Evolutionary conservation across 2,888 invertebrate species (phyloP).

Genomic region (Argyresthia albistria): DNA sequence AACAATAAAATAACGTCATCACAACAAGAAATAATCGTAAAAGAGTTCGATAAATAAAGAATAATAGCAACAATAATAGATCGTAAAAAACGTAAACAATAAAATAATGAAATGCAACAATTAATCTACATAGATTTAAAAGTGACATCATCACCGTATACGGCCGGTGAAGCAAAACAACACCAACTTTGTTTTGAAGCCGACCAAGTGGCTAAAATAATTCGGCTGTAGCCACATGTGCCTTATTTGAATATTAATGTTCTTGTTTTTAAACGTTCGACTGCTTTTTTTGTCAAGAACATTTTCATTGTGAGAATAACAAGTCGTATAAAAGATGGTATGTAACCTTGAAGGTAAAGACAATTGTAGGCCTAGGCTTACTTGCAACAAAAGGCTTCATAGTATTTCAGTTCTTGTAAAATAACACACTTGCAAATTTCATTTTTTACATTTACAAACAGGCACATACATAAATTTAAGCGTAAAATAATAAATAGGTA

Average conservation of each 20-base stretch:
- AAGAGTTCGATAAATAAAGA: not conserved
- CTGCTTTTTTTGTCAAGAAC: not conserved
- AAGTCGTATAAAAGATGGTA: not conserved
- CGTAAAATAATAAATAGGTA: too few species aligned
- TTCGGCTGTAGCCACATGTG: slow-evolving; percentile 1
- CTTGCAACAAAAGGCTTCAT: too few species aligned
- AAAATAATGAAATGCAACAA: not conserved
- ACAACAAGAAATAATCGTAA: not conserved
- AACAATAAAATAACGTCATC: too few species aligned
- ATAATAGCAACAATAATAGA: not conserved
- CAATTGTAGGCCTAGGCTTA: too few species aligned
- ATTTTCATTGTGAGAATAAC: not conserved
- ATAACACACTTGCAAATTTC: too few species aligned
- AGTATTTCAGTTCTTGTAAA: too few species aligned
- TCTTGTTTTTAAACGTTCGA: not conserved
- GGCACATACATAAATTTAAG: too few species aligned
- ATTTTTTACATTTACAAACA: too few species aligned
- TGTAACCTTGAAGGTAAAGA: too few species aligned
- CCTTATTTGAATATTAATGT: slow-evolving; percentile 3
- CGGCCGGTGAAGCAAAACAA: slow-evolving; percentile 9
- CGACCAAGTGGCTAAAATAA: not conserved
- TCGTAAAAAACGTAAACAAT: not conserved
- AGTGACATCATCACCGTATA: slow-evolving; percentile 33
- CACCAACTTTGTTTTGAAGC: slow-evolving; percentile 9
- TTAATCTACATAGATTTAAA: not conserved